phyloP scores from a whole-genome alignment of 1,140 invertebrate species.

The Pentalonia nigronervosa region DNA sequence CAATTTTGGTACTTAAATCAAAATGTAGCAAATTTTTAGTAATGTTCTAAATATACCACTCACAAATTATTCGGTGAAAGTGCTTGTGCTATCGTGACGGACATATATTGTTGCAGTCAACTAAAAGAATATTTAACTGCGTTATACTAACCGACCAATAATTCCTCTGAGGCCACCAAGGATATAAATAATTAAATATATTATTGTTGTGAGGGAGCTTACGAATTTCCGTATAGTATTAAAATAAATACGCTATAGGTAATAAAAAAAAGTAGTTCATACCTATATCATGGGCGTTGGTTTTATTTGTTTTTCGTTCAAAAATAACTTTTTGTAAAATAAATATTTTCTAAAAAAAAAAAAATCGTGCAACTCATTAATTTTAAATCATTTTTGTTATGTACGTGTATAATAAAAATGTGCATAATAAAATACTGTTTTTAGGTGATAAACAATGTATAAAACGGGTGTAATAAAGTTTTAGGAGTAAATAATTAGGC shows the following conservation, averaged over 20 bases:
- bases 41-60: background rate
- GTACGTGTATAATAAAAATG: background rate
- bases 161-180: background rate
- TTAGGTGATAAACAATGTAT: background rate
- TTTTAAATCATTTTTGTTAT: background rate
- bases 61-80: background rate
- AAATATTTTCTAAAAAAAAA: background rate
- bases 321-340: background rate
- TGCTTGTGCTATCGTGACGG: too few species aligned
- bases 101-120: background rate
- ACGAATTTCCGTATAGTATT: background rate
- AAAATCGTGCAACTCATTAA: background rate
- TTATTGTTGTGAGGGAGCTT: background rate
- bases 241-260: background rate
- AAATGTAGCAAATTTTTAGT: background rate
- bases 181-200: background rate
- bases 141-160: background rate
- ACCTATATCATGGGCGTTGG: background rate
- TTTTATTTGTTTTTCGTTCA: background rate
- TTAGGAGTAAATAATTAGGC: background rate
- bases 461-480: background rate
- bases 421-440: background rate
- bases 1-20: background rate
- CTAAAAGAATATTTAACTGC: background rate
- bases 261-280: slow-evolving; percentile 3